Base-by-base conservation (phyloP, 2,888 invertebrate species). In the Sphinx pinastri region DNA sequence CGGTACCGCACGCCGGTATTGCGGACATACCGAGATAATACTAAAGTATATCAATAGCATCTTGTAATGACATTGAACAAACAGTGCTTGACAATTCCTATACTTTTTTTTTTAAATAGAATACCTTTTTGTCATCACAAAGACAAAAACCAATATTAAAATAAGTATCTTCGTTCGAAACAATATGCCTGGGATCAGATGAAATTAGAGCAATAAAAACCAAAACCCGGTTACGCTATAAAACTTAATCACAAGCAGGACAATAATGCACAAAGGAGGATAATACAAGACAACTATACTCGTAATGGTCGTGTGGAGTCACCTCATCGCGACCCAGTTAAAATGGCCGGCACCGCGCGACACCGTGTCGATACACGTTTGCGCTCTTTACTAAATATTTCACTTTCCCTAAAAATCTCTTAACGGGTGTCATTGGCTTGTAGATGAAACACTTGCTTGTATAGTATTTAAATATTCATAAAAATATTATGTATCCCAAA, bases 261-360 rank as follows among this genome's bases (percentile, higher is more conserved):
- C 70, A 72, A 76, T 77, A 73, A 73, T 74, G 75, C 73, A 71
- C 67, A 70, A 72, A 77, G 14, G 76, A 79, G 16, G 77, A 79
- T 83, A 80, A 78, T 71, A 76, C 75, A 71, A 71, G 75, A 75
- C 75, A 74, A 76, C 75, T 76, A 72, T 77, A 75, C 77, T 75
- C 77, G 77, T 77, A 76, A 75, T 73, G 76, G 74, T 75, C 75
- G 70, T 74, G 73, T 74, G 68, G 73, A 71, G 68, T 74, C 72
- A 57, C 68, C 68, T 69, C 69, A 71, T 73, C 71, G 72, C 78
- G 82, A 80, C 81, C 81, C 76, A 83, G 74, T 81, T 86, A 72
- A 70, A 71, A 74, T 68, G 71, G 57, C 71, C 73, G 76, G 75
- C 73, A 74, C 76, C 74, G 72, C 68, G 72, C 69, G 49, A 70